These are phyloP conservation scores for Microtus pennsylvanicus DNA, from an alignment of 2,113 vertebrate species.

Conservation along the genomic window DNA sequence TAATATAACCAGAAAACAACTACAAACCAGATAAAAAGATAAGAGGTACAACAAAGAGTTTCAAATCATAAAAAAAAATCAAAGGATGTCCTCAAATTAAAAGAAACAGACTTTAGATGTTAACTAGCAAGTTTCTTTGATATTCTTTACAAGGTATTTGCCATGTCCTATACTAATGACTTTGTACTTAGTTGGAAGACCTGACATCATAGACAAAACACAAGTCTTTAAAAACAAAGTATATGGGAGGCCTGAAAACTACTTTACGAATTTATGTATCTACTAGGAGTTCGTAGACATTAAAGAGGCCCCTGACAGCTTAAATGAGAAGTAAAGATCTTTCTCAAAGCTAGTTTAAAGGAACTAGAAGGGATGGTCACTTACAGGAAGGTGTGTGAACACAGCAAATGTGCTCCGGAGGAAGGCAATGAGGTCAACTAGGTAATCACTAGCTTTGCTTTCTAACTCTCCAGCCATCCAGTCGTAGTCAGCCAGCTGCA, in stretches of 20 bases:
- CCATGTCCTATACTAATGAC: constrained; percentile 21
- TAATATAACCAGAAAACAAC: constrained; percentile 30
- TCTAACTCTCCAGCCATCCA: constrained; percentile 91
- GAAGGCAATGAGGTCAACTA: constrained; percentile 96
- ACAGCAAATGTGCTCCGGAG: constrained; percentile 97
- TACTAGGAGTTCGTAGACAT: not conserved
- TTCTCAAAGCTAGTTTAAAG: not conserved
- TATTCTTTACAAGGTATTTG: constrained; percentile 16
- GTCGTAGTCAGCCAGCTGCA: constrained; percentile 97
- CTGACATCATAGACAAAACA: not conserved
- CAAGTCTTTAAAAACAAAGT: constrained; percentile 32
- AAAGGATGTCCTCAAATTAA: not conserved
- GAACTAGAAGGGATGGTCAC: constrained; percentile 64
- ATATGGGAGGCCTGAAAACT: not conserved
- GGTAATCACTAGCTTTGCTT: constrained; percentile 93
- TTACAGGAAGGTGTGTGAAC: constrained; percentile 98
- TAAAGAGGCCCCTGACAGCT: not conserved
- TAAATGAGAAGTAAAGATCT: constrained; percentile 26
- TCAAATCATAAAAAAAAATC: constrained; percentile 52
- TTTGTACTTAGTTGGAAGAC: not conserved
- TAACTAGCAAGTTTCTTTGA: constrained; percentile 36
- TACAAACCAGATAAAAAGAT: not conserved
- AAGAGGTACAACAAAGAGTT: constrained; percentile 11
- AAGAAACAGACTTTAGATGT: not conserved
- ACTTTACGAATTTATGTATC: not conserved